These are phyloP conservation scores for Gallinago undulata DNA, from an alignment of 2,113 vertebrate genomes.

Conservation along the genomic window DNA sequence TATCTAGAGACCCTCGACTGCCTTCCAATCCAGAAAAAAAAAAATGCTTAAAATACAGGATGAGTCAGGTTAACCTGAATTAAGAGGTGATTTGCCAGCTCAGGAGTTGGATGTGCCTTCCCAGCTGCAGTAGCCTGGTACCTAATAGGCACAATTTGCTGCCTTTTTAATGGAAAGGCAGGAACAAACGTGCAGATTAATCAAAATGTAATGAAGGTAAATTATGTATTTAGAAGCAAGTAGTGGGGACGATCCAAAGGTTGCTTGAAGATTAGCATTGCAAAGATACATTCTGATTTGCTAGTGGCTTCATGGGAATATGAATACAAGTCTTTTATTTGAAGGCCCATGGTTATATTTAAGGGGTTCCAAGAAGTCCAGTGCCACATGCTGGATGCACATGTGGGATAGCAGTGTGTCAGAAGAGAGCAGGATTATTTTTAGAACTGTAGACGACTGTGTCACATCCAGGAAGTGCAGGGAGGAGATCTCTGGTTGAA, in stretches of 20 bases:
- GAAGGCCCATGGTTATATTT: not conserved
- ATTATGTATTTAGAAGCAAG: not conserved
- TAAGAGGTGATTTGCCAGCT: not conserved
- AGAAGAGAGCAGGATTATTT: constrained; percentile 5
- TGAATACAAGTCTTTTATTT: not conserved
- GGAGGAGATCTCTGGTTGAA: constrained; percentile 22
- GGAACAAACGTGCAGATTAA: not conserved
- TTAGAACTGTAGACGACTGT: not conserved
- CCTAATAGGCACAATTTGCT: not conserved
- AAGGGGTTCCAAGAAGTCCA: not conserved
- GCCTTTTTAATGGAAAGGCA: not conserved
- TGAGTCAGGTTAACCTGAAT: not conserved
- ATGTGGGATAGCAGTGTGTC: not conserved
- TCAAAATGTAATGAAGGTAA: not conserved
- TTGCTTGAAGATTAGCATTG: not conserved
- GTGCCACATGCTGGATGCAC: not conserved
- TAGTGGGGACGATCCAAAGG: not conserved
- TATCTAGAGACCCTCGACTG: not conserved
- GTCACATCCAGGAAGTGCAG: constrained; percentile 34
- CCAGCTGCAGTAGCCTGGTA: not conserved
- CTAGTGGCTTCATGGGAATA: not conserved
- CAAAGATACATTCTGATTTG: not conserved
- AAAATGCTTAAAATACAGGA: not conserved
- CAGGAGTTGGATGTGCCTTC: not conserved
- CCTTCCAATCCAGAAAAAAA: not conserved